These are phyloP conservation scores for Leptosomus discolor DNA, from an alignment of 2,113 vertebrate species.

Conservation along the genomic window DNA sequence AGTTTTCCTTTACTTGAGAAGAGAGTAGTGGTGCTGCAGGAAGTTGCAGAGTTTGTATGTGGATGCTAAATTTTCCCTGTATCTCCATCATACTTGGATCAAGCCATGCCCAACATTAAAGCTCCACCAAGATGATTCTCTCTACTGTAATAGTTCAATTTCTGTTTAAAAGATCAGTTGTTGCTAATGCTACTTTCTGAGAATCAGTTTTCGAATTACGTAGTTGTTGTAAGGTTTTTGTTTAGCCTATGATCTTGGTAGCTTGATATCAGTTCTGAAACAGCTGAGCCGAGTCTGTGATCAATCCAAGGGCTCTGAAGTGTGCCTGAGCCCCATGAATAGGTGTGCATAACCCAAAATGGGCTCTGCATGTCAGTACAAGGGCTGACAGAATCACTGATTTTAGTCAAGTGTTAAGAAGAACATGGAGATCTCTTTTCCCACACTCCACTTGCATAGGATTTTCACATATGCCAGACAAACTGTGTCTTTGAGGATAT, in stretches of 20 bases:
- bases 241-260: neutral
- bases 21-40: neutral
- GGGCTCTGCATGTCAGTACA: rapidly evolving
- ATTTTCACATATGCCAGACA: neutral
- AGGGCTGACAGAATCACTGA: neutral
- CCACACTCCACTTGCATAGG: neutral
- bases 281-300: neutral
- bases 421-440: neutral
- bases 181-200: neutral
- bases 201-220: neutral
- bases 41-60: slow-evolving; percentile 11
- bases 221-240: neutral
- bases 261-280: neutral
- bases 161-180: neutral
- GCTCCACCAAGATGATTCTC: neutral
- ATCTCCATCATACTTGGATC: slow-evolving; percentile 4
- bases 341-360: neutral
- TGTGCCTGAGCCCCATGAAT: neutral
- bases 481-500: neutral
- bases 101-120: neutral
- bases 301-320: neutral
- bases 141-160: neutral
- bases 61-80: slow-evolving; percentile 22
- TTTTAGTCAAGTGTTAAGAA: neutral
- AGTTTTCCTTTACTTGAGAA: neutral